phyloP scores from a whole-genome alignment of 2,113 vertebrate genomes.

The Orthonyx spaldingii region DNA sequence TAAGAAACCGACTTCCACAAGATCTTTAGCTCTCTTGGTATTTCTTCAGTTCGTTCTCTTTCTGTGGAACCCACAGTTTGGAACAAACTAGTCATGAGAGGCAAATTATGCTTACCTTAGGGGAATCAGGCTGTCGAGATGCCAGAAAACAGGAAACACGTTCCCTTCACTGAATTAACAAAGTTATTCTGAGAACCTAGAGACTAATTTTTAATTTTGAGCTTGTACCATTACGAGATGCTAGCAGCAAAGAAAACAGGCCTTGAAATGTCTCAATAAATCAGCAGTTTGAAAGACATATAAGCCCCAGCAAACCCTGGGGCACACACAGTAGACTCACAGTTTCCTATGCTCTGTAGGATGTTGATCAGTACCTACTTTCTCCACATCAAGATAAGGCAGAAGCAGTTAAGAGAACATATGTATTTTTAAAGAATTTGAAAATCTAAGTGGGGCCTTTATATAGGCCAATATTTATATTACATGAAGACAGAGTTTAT shows the following conservation, averaged over 20 bases:
- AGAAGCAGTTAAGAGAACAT: background rate
- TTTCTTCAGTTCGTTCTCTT: background rate
- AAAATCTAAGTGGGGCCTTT: background rate
- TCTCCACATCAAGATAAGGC: background rate
- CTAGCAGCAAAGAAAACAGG: background rate
- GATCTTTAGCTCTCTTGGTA: background rate
- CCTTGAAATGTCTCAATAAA: background rate
- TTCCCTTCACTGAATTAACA: background rate
- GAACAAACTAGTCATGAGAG: background rate
- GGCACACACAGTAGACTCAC: background rate
- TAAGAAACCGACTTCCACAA: background rate
- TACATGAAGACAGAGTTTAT: background rate
- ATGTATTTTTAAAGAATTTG: background rate
- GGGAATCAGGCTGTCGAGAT: background rate
- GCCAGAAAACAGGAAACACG: background rate
- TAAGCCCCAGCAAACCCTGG: background rate
- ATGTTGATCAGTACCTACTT: background rate
- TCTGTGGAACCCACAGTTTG: background rate
- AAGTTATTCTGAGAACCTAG: background rate
- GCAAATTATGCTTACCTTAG: background rate
- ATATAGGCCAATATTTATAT: background rate
- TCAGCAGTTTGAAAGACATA: background rate
- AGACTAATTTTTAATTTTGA: background rate
- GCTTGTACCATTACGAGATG: background rate
- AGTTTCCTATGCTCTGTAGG: fast-evolving